Base-by-base conservation (phyloP, 2,888 invertebrate species). In the Phyto melanocephala region DNA sequence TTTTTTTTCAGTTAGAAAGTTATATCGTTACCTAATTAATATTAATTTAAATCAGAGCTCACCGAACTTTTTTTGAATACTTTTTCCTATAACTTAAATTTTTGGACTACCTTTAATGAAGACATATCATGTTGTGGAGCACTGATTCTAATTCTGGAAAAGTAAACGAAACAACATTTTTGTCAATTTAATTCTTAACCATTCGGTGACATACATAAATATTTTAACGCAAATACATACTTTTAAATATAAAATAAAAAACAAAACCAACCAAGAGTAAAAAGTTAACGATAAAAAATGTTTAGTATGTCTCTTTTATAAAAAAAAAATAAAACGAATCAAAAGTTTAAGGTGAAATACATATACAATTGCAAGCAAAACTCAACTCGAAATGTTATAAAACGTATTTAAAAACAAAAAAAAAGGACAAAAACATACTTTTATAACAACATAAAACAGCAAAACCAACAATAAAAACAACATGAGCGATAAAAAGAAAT, bases 221-320 rank as follows among this genome's bases (percentile, higher is more conserved):
- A 50, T 72, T 42, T 72, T 50, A 79, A 15, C 67, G 67, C 79
- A 79, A 72, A 58, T 67, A 63, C 56, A 67, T 75, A 45, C 45
- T 62, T 80, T 71, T 62, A 84, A 84, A 81, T 75, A 83, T 78
- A 58, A 78, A 75, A 65, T 83, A 81, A 76, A 22, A 63, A 50
- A 62, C 20, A 67, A 52, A 63, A 58, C 6, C 28, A 42, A 35
- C 35, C 33, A 42, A 70, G 72, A 84, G 20, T 13, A 60, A 40
- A 28, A 68, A 76, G 17, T 52, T 40, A 56, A 28, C 28, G 58
- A 22, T 42, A 75, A 76, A 75, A 60, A 75, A 56, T 52, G 40
- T 40, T 72, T 65, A 42, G 58, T 65, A 42, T 65, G 58, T 70
- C 35, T 58, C 6, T 56, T 70, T 15, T 15, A 37, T 37, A 50